phyloP scores from a whole-genome alignment of 2,888 invertebrate genomes.

The Agriopis marginaria region DNA sequence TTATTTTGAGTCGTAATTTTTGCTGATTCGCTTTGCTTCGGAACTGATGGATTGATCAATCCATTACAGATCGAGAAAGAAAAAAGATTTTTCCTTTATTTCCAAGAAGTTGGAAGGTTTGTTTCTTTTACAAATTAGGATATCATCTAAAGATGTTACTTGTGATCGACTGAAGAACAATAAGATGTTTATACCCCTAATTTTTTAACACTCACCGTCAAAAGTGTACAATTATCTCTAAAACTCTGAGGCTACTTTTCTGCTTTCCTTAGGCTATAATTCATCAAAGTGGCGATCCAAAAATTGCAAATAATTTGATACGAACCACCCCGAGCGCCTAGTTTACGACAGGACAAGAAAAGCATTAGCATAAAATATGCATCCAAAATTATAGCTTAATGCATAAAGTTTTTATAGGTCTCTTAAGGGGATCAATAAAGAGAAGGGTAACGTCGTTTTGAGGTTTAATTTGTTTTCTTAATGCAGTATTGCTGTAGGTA shows the following conservation, averaged over 20 bases:
- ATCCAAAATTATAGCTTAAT: constrained; percentile 48
- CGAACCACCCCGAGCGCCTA: constrained; percentile 43
- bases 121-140: constrained; percentile 14
- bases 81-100: constrained; percentile 20
- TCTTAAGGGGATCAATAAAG: constrained; percentile 43
- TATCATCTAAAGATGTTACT: constrained; percentile 1
- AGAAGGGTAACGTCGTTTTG: constrained; percentile 42
- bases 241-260: constrained; percentile 13
- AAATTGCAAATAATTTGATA: constrained; percentile 48
- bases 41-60: constrained; percentile 37
- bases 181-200: neutral
- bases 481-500: constrained; percentile 38
- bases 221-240: neutral
- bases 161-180: constrained; percentile 1
- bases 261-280: constrained; percentile 40
- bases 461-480: constrained; percentile 46
- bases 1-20: constrained; percentile 40
- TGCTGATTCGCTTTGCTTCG: constrained; percentile 43
- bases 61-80: constrained; percentile 29
- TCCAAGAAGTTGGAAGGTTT: constrained; percentile 2
- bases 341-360: constrained; percentile 46
- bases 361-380: constrained; percentile 51
- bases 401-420: constrained; percentile 48
- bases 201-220: neutral
- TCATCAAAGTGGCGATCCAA: constrained; percentile 46